Evolutionary conservation across 2,797 vertebrate genomes (phyloP), one percentile per base, ranked within the genome.

Genomic region (Mus caroli): DNA sequence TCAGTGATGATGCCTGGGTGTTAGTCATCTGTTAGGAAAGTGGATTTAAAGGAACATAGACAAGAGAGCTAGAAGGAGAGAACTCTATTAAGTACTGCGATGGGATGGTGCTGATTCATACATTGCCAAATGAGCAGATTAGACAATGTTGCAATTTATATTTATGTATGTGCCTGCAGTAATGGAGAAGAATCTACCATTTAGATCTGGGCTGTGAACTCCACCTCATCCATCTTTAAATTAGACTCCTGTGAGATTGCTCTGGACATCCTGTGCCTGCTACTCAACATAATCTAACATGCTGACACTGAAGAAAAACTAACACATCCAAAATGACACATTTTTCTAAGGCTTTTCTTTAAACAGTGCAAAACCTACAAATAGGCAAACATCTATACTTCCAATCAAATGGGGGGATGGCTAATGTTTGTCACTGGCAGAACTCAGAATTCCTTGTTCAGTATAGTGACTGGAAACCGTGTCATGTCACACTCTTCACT

Each of bases 151-250:
- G 9, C 4, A 14, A 56, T 80, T 71, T 84, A 52, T 62, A 83
- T 79, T 43, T 88, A 94, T 62, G 89, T 56, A 91, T 43, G 0
- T 34, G 34, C 11, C 46, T 60, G 17, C 85, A 97, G 76, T 97
- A 97, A 98, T 88, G 37, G 67, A 92, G 79, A 77, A 94, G 62
- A 91, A 90, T 26, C 82, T 96, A 62, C 37, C 78, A 92, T 95
- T 98, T 97, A 95, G 82, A 73, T 95, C 87, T 88, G 98, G 98
- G 97, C 97, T 60, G 96, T 95, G 96, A 43, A 97, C 83, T 43
- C 10, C 95, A 80, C 20, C 20, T 2, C 94, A 97, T 97, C 88
- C 95, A 93, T 79, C 97, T 94, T 71, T 96, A 95, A 92, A 96
- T 78, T 94, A 92, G 83, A 92, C 73, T 94, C 97, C 88, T 95